Conservation (phyloP, 2,797 vertebrate genomes). For the Centroberyx gerrardi region DNA sequence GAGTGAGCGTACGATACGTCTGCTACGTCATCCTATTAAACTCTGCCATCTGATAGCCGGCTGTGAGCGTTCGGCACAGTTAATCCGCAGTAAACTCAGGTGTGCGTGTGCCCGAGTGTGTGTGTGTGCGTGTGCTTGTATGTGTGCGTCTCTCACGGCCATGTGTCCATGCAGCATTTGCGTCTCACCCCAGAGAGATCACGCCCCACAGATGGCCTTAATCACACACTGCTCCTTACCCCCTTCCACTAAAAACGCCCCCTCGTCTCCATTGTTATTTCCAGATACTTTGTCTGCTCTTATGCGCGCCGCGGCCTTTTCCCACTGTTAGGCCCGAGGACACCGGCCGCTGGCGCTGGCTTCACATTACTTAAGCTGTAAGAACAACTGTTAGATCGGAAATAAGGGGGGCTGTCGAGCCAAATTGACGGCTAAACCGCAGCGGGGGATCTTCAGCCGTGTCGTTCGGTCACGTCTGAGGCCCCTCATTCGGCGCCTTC, state of each 20-base stretch:
- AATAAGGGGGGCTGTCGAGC: constrained; percentile 40
- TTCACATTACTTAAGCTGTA: constrained; percentile 34
- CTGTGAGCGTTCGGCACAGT: constrained; percentile 21
- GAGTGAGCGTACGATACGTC: background rate
- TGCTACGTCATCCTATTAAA: background rate
- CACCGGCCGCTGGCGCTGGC: background rate
- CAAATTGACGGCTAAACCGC: constrained; percentile 54
- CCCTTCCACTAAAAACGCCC: constrained; percentile 35
- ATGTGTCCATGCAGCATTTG: constrained; percentile 33
- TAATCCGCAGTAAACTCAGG: constrained; percentile 4
- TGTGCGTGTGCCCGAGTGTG: background rate
- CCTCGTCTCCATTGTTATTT: constrained; percentile 51
- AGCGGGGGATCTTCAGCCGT: constrained; percentile 16
- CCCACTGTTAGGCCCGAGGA: background rate
- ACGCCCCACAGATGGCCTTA: constrained; percentile 75
- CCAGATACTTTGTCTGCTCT: constrained; percentile 32
- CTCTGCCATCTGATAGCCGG: background rate
- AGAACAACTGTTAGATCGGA: constrained; percentile 46
- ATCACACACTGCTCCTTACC: constrained; percentile 60
- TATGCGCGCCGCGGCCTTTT: constrained; percentile 6
- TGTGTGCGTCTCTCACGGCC: constrained; percentile 4
- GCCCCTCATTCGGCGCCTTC: background rate
- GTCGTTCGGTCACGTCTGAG: constrained; percentile 14
- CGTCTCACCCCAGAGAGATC: constrained; percentile 36
- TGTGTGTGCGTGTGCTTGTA: background rate